Conservation (phyloP, 2,888 invertebrate species). For the Digitonthophagus gazella region DNA sequence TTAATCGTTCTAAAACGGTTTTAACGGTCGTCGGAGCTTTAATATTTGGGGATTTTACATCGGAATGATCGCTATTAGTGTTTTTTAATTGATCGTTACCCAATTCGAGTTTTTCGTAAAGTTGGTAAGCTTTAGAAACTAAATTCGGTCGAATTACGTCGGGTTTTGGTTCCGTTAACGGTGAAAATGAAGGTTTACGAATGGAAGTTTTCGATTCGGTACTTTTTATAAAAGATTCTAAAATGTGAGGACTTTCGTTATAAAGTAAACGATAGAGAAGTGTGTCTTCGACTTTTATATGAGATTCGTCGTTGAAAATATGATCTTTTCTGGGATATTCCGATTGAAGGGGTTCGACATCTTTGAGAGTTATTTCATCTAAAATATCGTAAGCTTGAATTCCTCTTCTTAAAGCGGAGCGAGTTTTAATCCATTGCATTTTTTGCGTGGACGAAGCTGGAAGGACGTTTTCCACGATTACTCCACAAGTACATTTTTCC, state of each 20-base stretch:
- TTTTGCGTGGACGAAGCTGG: not conserved
- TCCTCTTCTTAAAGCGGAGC: constrained; percentile 21
- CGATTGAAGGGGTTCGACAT: constrained; percentile 34
- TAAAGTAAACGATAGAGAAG: constrained; percentile 30
- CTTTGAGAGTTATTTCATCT: constrained; percentile 32
- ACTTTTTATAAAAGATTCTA: constrained; percentile 28
- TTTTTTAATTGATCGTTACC: constrained; percentile 6
- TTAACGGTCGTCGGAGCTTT: constrained; percentile 14
- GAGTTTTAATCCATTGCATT: constrained; percentile 23
- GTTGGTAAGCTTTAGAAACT: constrained; percentile 24
- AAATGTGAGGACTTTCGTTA: constrained; percentile 25
- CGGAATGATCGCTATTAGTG: too few species aligned
- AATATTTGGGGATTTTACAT: not conserved
- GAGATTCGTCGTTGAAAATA: constrained; percentile 21
- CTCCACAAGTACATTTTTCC: constrained; percentile 24
- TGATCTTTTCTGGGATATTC: constrained; percentile 37
- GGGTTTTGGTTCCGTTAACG: not conserved
- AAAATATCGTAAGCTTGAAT: constrained; percentile 33
- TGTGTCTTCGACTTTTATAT: constrained; percentile 24
- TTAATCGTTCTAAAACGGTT: not conserved
- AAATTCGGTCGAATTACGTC: constrained; percentile 6
- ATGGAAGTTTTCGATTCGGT: not conserved
- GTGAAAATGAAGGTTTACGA: not conserved
- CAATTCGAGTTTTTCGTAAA: constrained; percentile 27
- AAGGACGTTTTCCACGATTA: constrained; percentile 20